Evolutionary conservation across 2,888 invertebrate species (phyloP).

Genomic region (Diadegma fenestrale): DNA sequence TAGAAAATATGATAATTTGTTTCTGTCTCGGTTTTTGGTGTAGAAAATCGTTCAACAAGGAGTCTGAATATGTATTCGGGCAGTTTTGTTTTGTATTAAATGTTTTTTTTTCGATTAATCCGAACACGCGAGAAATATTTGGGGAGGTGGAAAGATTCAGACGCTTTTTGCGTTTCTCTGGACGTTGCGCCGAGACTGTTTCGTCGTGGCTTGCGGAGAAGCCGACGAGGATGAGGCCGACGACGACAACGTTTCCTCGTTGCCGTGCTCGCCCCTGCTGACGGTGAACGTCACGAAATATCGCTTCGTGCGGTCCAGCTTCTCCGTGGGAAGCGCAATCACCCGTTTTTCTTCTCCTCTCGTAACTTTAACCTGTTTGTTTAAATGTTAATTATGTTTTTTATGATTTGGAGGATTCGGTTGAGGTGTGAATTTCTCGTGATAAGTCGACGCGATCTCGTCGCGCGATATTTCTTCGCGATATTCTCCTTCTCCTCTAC

Average conservation of each 20-base stretch:
- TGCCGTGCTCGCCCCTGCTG: slow-evolving; percentile 88
- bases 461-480: not conserved
- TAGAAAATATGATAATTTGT: not conserved
- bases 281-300: slow-evolving; percentile 97
- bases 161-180: slow-evolving; percentile 10
- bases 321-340: slow-evolving; percentile 94
- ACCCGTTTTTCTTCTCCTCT: slow-evolving; percentile 94
- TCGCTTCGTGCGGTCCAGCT: slow-evolving; percentile 94
- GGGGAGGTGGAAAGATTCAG: not conserved
- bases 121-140: not conserved
- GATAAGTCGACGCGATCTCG: too few species aligned
- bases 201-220: not conserved
- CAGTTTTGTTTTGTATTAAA: not conserved
- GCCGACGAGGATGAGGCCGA: not conserved
- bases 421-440: too few species aligned
- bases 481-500: not conserved
- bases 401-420: too few species aligned
- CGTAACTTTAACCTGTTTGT: slow-evolving; percentile 89
- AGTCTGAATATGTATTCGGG: not conserved
- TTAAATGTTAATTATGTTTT: too few species aligned
- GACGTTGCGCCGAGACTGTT: not conserved
- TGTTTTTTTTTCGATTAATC: too few species aligned
- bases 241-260: slow-evolving; percentile 71
- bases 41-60: not conserved
- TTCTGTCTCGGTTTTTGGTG: not conserved